These are phyloP conservation scores for Heteractis magnifica DNA, from an alignment of 92 coral and sea anemone species.

Conservation along the genomic window DNA sequence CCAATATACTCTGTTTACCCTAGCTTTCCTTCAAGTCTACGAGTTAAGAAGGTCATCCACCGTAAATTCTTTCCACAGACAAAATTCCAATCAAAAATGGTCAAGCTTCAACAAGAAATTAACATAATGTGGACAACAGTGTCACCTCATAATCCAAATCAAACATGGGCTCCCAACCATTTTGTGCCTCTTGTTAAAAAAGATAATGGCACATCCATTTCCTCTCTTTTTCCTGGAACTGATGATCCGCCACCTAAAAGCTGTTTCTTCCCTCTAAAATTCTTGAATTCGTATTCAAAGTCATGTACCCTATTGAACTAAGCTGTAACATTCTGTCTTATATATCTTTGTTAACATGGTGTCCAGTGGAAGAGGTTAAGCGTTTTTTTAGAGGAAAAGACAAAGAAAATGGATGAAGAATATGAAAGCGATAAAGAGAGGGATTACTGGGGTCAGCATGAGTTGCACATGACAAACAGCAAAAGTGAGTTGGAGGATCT, in stretches of 20 bases:
- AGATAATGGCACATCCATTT: too few species aligned
- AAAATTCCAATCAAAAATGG: too few species aligned
- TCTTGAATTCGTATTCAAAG: slow-evolving; percentile 48
- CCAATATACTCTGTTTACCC: slow-evolving; percentile 52
- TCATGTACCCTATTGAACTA: slow-evolving; percentile 25
- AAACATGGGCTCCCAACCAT: too few species aligned
- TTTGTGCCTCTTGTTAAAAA: too few species aligned
- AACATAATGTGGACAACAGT: too few species aligned
- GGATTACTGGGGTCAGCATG: slow-evolving; percentile 64
- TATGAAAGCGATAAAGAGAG: slow-evolving; percentile 47
- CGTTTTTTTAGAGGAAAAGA: slow-evolving; percentile 29
- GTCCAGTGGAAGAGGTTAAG: slow-evolving; percentile 41
- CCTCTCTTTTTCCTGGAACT: too few species aligned
- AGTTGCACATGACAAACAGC: slow-evolving; percentile 28
- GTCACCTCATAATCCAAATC: too few species aligned
- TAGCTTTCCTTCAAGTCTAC: too few species aligned
- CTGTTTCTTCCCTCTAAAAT: slow-evolving; percentile 52
- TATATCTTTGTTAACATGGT: slow-evolving; percentile 58
- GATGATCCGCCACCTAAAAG: too few species aligned
- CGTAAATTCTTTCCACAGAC: too few species aligned
- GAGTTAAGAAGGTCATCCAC: too few species aligned
- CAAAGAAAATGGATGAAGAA: slow-evolving; percentile 33
- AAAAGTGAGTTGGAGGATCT: slow-evolving; percentile 45
- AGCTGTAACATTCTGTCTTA: slow-evolving; percentile 14
- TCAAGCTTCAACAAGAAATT: too few species aligned